phyloP scores from a whole-genome alignment of 1,140 invertebrate species.

The Cyclargus thomasi region DNA sequence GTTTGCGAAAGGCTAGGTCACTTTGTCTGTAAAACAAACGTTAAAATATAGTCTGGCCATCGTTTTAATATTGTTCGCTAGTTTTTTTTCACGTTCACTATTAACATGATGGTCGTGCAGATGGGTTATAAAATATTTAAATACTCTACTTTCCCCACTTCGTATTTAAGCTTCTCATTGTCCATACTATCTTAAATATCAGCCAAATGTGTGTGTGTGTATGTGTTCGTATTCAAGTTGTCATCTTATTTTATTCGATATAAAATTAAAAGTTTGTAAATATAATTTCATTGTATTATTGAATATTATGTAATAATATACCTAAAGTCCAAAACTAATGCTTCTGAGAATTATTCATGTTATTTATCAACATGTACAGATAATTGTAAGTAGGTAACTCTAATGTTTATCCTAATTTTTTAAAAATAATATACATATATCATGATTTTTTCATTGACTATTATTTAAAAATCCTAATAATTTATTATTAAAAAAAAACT shows the following conservation, averaged over 20 bases:
- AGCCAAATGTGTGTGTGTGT: neutral
- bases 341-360: conserved; percentile 51
- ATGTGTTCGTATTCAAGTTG: neutral
- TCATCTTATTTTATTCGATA: conserved; percentile 8
- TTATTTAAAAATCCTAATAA: conserved; percentile 22
- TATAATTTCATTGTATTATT: conserved; percentile 40
- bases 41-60: neutral
- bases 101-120: no score
- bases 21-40: neutral
- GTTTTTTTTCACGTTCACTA: no score
- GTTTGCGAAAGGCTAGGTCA: neutral
- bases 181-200: neutral
- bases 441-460: conserved; percentile 53
- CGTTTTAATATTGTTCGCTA: no score
- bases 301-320: conserved; percentile 32
- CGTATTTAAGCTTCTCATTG: neutral
- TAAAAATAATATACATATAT: conserved; percentile 66
- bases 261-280: conserved; percentile 37
- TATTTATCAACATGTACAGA: conserved; percentile 67
- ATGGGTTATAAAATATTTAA: no score
- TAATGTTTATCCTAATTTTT: conserved; percentile 67
- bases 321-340: conserved; percentile 49
- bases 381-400: conserved; percentile 65
- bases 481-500: no score
- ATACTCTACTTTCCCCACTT: neutral